Conservation (phyloP, 2,888 invertebrate species). For the Dorcus parallelipipedus region DNA sequence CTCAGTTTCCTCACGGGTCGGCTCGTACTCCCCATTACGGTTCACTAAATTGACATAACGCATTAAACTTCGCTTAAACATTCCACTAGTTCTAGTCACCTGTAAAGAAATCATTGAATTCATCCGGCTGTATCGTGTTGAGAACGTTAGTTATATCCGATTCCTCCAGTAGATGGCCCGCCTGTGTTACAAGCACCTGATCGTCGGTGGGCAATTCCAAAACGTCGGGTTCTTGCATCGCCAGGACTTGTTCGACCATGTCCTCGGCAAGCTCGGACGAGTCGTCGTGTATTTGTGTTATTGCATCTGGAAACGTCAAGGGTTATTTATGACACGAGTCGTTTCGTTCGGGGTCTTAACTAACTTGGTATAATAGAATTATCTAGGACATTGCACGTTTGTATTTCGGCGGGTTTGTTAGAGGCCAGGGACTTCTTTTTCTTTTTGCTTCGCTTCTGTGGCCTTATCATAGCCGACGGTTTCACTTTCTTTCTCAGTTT, state of each 20-base stretch:
- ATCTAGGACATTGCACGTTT: conserved; percentile 17
- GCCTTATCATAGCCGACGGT: conserved; percentile 54
- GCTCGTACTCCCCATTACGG: conserved; percentile 68
- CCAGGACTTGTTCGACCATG: conserved; percentile 58
- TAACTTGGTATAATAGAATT: conserved; percentile 17
- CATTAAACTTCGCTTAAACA: no score
- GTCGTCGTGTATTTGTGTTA: conserved; percentile 21
- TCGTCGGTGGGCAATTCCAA: conserved; percentile 53
- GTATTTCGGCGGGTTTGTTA: conserved; percentile 7
- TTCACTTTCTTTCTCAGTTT: conserved; percentile 60
- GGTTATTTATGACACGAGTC: background rate
- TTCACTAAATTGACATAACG: conserved; percentile 50
- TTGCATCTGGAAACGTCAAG: conserved; percentile 5
- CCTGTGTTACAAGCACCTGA: conserved; percentile 63
- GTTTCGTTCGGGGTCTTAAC: background rate
- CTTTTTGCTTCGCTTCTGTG: conserved; percentile 58
- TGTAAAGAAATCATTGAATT: conserved; percentile 78
- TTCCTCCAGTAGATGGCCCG: conserved; percentile 64
- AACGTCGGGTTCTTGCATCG: conserved; percentile 52
- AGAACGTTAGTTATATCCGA: conserved; percentile 75
- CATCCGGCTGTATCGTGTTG: conserved; percentile 75
- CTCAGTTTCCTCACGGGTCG: conserved; percentile 78
- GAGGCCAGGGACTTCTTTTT: conserved; percentile 32
- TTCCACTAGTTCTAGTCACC: conserved; percentile 48
- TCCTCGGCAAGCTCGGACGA: conserved; percentile 41